Evolutionary conservation across 2,113 vertebrate species (phyloP).

Genomic region (Mustela lutreola): DNA sequence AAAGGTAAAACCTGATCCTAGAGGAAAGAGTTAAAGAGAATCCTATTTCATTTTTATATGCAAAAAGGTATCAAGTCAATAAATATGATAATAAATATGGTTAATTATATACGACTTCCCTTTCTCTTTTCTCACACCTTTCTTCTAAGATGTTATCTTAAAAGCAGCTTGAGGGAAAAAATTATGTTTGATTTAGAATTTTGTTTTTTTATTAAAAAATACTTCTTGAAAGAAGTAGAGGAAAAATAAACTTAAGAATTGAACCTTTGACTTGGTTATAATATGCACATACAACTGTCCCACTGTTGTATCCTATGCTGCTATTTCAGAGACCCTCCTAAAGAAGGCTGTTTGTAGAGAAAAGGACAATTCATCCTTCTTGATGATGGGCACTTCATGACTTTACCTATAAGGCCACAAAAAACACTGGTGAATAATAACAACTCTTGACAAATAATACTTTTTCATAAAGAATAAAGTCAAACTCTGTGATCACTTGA

Average conservation of each 20-base stretch:
- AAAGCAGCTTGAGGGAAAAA: neutral
- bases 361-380: neutral
- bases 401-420: neutral
- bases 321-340: neutral
- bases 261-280: neutral
- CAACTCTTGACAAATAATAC: neutral
- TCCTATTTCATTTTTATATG: constrained; percentile 7
- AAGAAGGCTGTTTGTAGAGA: neutral
- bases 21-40: constrained; percentile 15
- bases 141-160: constrained; percentile 46
- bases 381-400: neutral
- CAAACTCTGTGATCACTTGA: neutral
- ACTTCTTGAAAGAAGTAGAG: neutral
- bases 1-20: constrained; percentile 41
- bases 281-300: neutral
- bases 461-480: constrained; percentile 41
- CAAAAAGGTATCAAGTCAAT: constrained; percentile 41
- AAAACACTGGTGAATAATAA: neutral
- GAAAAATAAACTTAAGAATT: constrained; percentile 34
- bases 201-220: constrained; percentile 53
- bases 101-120: neutral
- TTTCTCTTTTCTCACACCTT: constrained; percentile 23
- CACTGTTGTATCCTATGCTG: neutral
- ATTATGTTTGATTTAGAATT: constrained; percentile 31
- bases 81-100: constrained; percentile 5